Conservation (phyloP, 2,113 vertebrate species). For the Hemiscyllium ocellatum region DNA sequence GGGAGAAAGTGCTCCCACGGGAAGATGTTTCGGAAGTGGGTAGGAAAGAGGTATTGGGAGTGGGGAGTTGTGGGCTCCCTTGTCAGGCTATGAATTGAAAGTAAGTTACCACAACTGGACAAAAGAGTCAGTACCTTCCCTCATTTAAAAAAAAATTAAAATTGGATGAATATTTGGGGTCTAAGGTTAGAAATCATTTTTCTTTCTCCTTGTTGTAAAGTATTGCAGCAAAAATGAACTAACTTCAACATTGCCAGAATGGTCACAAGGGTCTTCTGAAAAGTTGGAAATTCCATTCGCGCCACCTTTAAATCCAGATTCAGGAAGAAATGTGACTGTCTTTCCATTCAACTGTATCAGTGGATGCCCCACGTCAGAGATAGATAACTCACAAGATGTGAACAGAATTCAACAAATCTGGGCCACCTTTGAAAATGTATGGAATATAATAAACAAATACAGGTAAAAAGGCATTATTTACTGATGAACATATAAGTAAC, state of each 20-base stretch:
- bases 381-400: slow-evolving; percentile 43
- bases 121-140: background rate
- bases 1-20: background rate
- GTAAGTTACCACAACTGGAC: background rate
- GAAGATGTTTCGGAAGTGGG: background rate
- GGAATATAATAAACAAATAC: slow-evolving; percentile 65
- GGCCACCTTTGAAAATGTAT: slow-evolving; percentile 76
- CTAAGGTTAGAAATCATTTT: background rate
- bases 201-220: background rate
- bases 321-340: background rate
- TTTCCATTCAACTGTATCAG: background rate
- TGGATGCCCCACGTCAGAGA: slow-evolving; percentile 47
- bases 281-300: background rate
- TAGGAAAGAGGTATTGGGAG: too few species aligned
- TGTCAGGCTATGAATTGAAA: background rate
- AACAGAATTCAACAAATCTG: slow-evolving; percentile 71
- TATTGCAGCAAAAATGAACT: background rate
- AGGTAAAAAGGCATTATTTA: slow-evolving; percentile 58
- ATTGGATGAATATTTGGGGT: background rate
- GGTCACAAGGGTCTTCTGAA: background rate
- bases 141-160: background rate
- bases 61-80: background rate
- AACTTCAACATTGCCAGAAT: background rate
- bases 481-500: background rate
- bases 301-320: background rate